phyloP scores from a whole-genome alignment of 64 coral and sea anemone genomes.

The Actinia tenebrosa region DNA sequence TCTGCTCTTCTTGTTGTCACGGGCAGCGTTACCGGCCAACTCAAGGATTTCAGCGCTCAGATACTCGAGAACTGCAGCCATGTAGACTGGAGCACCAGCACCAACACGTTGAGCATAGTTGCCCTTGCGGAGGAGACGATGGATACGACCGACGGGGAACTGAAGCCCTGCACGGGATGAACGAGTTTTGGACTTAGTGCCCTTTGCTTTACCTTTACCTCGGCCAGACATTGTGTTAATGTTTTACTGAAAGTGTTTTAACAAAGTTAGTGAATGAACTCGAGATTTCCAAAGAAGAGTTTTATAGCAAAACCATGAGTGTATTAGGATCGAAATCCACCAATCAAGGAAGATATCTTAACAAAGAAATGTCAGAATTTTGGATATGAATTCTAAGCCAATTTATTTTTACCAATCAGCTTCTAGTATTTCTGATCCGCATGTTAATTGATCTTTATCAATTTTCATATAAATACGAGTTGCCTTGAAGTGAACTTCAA shows the following conservation, averaged over 20 bases:
- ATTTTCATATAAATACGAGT: constrained; percentile 11
- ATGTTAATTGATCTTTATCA: neutral
- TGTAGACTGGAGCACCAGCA: constrained; percentile 21
- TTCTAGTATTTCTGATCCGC: neutral
- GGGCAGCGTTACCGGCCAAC: constrained; percentile 21
- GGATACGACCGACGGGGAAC: constrained; percentile 24
- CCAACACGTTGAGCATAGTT: constrained; percentile 21
- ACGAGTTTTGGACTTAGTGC: constrained; percentile 20
- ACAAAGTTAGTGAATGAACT: neutral
- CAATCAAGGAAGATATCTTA: neutral
- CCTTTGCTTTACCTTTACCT: constrained; percentile 28
- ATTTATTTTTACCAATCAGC: neutral
- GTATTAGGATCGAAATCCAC: constrained; percentile 11
- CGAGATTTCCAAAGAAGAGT: neutral
- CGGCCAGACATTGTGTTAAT: neutral
- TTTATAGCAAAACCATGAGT: constrained; percentile 5
- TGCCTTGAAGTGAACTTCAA: neutral
- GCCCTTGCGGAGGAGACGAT: constrained; percentile 21
- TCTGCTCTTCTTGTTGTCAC: constrained; percentile 16
- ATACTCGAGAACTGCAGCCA: constrained; percentile 15
- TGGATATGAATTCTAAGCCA: neutral
- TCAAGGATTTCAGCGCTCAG: constrained; percentile 20
- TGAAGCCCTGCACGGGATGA: constrained; percentile 21
- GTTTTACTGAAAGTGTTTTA: neutral
- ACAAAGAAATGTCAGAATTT: neutral